Evolutionary conservation across 1,140 invertebrate genomes (phyloP).

Genomic region (Heliconius eleuchia): DNA sequence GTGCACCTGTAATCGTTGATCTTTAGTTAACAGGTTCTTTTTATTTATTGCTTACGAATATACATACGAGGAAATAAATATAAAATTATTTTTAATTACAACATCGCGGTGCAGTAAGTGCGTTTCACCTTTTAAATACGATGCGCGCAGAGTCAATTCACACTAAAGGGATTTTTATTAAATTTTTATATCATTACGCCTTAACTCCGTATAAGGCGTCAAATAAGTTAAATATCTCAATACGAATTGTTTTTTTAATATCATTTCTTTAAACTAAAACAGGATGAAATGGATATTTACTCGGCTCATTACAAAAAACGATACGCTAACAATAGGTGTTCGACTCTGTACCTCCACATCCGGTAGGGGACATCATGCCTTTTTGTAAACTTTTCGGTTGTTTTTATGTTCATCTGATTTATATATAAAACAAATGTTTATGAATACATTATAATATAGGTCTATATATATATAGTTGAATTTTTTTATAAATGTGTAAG

Average conservation of each 20-base stretch:
- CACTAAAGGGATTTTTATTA: background rate
- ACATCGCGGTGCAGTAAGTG: background rate
- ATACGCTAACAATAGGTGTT: slow-evolving; percentile 49
- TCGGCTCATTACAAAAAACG: slow-evolving; percentile 42
- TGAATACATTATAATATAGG: too few species aligned
- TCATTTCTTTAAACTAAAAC: slow-evolving; percentile 28
- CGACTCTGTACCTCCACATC: slow-evolving; percentile 36
- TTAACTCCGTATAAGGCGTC: background rate
- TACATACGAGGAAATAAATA: slow-evolving; percentile 5
- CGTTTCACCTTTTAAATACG: background rate
- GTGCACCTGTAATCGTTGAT: slow-evolving; percentile 32
- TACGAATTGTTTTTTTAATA: slow-evolving; percentile 21
- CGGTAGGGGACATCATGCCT: slow-evolving; percentile 33
- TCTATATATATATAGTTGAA: background rate
- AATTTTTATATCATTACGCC: background rate
- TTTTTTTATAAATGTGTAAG: background rate
- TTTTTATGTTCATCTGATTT: background rate
- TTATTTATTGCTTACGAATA: background rate
- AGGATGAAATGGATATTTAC: slow-evolving; percentile 43
- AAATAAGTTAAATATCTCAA: background rate
- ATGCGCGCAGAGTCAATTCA: background rate
- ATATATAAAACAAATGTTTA: background rate
- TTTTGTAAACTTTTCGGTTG: slow-evolving; percentile 26
- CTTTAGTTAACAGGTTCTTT: slow-evolving; percentile 16
- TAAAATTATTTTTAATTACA: background rate